phyloP scores from a whole-genome alignment of 2,888 invertebrate genomes.

The Acrobasis repandana region DNA sequence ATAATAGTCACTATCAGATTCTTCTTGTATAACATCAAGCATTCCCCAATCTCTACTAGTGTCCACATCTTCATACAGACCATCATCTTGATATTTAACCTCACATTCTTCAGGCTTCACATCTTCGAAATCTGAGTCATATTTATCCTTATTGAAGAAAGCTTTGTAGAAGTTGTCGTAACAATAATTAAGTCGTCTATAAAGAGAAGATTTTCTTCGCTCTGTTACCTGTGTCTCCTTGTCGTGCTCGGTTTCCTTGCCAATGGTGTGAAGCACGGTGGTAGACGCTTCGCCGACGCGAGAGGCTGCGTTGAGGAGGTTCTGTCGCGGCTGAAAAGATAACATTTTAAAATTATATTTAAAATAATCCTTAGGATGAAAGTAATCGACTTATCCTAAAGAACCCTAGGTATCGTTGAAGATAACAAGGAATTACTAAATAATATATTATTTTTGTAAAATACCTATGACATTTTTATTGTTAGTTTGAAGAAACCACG shows the following conservation, averaged over 20 bases:
- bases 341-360: background rate
- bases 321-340: slow-evolving; percentile 90
- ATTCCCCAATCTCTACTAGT: slow-evolving; percentile 57
- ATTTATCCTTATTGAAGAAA: slow-evolving; percentile 64
- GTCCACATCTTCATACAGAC: slow-evolving; percentile 68
- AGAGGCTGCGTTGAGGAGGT: slow-evolving; percentile 96
- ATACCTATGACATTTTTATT: too few species aligned
- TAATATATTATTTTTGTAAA: too few species aligned
- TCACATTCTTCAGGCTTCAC: slow-evolving; percentile 25
- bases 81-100: slow-evolving; percentile 56
- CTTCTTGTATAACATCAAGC: slow-evolving; percentile 74
- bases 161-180: slow-evolving; percentile 77
- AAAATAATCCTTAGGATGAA: background rate
- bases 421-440: too few species aligned
- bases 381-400: too few species aligned
- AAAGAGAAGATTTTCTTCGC: slow-evolving; percentile 60
- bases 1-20: slow-evolving; percentile 77
- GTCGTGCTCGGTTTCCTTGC: slow-evolving; percentile 93
- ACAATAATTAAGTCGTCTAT: slow-evolving; percentile 75
- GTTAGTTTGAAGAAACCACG: too few species aligned
- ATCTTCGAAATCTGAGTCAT: slow-evolving; percentile 53
- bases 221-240: slow-evolving; percentile 87
- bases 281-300: slow-evolving; percentile 98
- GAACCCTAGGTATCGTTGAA: background rate
- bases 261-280: slow-evolving; percentile 95